Base-by-base conservation (phyloP, 2,797 vertebrate species). In the Acipenser ruthenus region DNA sequence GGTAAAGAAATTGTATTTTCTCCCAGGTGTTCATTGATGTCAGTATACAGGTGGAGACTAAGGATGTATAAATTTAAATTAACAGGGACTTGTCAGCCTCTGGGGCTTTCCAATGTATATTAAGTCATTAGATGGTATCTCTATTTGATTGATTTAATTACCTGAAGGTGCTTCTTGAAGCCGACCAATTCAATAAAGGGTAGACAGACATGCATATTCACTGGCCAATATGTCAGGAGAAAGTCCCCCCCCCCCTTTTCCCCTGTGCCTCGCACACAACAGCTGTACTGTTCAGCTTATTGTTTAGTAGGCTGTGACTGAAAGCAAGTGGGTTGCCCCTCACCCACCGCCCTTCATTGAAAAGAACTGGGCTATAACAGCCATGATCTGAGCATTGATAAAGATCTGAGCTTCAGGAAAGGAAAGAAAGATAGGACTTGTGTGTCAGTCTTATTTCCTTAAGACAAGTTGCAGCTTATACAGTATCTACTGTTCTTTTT, bases 121-220 rank as follows among this genome's bases (percentile, higher is more conserved):
- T 86, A 87, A 83, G 80, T 74, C 77, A 84, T 87, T 83, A 87
- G 86, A 86, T 85, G 77, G 69, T 84, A 86, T 86, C 83, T 74
- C 53, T 70, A 68, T 70, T 75, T 77, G 72, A 86, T 74, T 84
- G 78, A 83, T 77, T 83, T 84, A 80, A 86, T 88, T 84, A 85
- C 76, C 78, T 62, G 60, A 77, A 82, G 82, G 74, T 78, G 77
- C 74, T 69, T 78, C 71, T 72, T 78, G 74, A 65, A 79, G 64
- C 63, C 73, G 60, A 63, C 74, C 68, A 64, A 18, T 58, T 61
- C 12, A 63, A 70, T 77, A 72, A 77, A 79, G 72, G 83, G 75
- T 75, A 70, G 71, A 72, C 69, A 69, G 67, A 66, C 74, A 81
- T 86, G 76, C 78, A 83, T 87, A 82, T 85, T 87, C 77, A 84